Base-by-base conservation (phyloP, 2,888 invertebrate genomes). In the Parnassius apollo region DNA sequence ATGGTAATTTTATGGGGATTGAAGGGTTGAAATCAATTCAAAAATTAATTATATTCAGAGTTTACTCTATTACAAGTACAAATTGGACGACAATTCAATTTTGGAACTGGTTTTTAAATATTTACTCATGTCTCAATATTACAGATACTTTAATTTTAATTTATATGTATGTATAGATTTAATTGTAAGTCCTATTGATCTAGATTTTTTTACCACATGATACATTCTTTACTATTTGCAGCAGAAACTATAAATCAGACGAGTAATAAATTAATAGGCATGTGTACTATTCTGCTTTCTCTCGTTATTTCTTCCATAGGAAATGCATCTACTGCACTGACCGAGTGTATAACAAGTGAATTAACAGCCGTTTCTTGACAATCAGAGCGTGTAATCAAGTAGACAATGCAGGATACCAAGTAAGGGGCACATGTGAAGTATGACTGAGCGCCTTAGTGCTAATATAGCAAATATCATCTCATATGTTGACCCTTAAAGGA, bases 331-430 rank as follows among this genome's bases (percentile, higher is more conserved):
- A 67, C 52, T 62, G 57, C 66, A 62, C 61, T 67, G 60, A 61
- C 63, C 62, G 60, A 61, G 51, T 66, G 58, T 63, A 48, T 65
- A 66, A 59, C 61, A 64, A 64, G 67, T 69, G 65, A 64, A 68
- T 72, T 71, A 67, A 68, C 68, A 54, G 61, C 67, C 72, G 75
- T 78, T 79, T 73, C 74, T 65, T 58, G 72, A 61, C 66, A 84
- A 80, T 68, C 76, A 84, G 87, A 86, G 80, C 86, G 78, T 80
- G 77, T 76, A 81, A 79, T 80, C 68, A 72, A 64, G 65, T 69
- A 71, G 71, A 75, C 75, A 73, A 74, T 76, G 72, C 74, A 79
- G 76, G 77, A 78, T 78, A 78, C 72, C 66, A 58, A 68, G 65
- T 68, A 77, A 62, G 69, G 72, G 70, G 75, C 71, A 70, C 80